Evolutionary conservation across 2,113 vertebrate species (phyloP), one percentile per base, ranked within the genome.

Genomic region (Hemiprocne comata): DNA sequence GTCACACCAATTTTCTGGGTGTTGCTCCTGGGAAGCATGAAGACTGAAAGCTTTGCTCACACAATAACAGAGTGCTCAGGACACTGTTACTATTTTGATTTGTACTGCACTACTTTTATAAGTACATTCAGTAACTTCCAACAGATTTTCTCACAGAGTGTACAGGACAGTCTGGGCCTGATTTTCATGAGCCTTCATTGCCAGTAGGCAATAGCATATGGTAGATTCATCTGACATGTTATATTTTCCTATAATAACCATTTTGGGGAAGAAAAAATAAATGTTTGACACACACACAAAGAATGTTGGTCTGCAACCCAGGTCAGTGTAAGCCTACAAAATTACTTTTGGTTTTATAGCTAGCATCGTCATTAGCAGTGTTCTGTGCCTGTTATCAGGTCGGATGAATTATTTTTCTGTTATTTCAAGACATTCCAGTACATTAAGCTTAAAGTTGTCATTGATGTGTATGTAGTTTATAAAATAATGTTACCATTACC

Each of bases 401-500:
- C 57, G 72, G 73, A 94, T 82, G 10, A 85, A 89, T 87, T 85
- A 10, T 64, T 94, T 82, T 93, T 72, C 66, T 89, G 79, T 92
- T 91, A 77, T 93, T 96, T 91, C 75, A 93, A 72, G 89, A 66
- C 89, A 81, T 89, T 95, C 73, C 83, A 84, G 55, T 54, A 71
- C 25, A 38, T 83, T 70, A 66, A 93, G 69, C 60, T 91, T 80
- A 66, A 58, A 62, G 58, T 69, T 95, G 64, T 54, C 79, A 75
- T 58, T 64, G 50, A 79, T 91, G 53, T 60, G 65, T 82, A 87
- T 87, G 78, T 70, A 90, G 62, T 85, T 93, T 61, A 69, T 89
- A 78, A 87, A 87, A 72, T 85, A 64, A 89, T 29, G 70, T 90
- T 90, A 79, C 85, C 78, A 90, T 96, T 91, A 93, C 61, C 62